phyloP scores from a whole-genome alignment of 1,140 invertebrate species.

The Cydia fagiglandana region DNA sequence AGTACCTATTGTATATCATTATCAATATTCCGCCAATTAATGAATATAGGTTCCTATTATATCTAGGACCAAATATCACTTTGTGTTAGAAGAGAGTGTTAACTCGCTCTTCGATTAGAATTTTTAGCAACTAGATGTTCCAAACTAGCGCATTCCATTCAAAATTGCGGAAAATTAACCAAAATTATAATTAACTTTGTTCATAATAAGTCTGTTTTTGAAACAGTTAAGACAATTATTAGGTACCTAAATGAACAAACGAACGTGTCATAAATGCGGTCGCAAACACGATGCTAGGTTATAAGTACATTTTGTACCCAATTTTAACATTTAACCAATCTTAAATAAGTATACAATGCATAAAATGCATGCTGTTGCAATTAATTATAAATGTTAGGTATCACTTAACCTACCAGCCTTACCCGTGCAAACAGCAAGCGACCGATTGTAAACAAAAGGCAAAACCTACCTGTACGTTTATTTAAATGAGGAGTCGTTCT shows the following conservation, averaged over 20 bases:
- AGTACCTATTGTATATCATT: background rate
- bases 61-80: background rate
- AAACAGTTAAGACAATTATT: too few relatives aligned
- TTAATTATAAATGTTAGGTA: background rate
- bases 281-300: background rate
- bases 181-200: background rate
- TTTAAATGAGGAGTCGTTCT: conserved; percentile 58
- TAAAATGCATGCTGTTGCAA: background rate
- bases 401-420: background rate
- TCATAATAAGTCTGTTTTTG: background rate
- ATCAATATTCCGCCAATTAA: background rate
- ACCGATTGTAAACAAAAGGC: conserved; percentile 20
- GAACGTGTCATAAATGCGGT: background rate
- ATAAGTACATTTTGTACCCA: background rate
- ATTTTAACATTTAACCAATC: background rate
- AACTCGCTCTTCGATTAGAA: background rate
- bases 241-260: background rate
- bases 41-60: too few relatives aligned
- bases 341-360: background rate
- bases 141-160: background rate
- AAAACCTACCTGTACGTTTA: conserved; percentile 63
- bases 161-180: background rate
- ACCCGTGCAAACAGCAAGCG: background rate
- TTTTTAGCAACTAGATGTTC: background rate
- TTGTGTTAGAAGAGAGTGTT: background rate